phyloP scores from a whole-genome alignment of 1,140 invertebrate genomes.

The Platorchestia sp. region DNA sequence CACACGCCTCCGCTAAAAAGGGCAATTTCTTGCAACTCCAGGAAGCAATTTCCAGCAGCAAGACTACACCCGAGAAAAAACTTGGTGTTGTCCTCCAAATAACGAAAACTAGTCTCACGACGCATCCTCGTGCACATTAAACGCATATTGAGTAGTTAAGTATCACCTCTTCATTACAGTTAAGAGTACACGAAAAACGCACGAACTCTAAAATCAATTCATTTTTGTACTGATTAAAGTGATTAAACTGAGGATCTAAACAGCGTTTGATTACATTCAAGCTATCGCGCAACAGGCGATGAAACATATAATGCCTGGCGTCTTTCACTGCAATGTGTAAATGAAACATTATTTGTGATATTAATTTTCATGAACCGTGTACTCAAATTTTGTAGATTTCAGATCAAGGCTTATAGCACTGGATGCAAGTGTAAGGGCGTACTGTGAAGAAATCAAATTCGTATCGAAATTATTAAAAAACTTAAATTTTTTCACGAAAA shows the following conservation, averaged over 20 bases:
- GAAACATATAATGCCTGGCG: too few relatives aligned
- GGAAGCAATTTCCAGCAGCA: neutral
- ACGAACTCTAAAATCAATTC: neutral
- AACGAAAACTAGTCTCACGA: neutral
- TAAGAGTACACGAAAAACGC: neutral
- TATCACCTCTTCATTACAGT: neutral
- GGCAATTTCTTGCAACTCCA: neutral
- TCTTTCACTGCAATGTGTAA: too few relatives aligned
- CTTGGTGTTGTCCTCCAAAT: neutral
- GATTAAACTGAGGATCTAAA: neutral
- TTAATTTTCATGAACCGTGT: too few relatives aligned
- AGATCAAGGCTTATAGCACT: too few relatives aligned
- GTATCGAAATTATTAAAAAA: too few relatives aligned
- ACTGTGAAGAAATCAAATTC: too few relatives aligned
- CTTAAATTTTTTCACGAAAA: too few relatives aligned
- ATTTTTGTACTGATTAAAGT: neutral
- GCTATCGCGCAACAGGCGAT: neutral
- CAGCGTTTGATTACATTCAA: neutral
- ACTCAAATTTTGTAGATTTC: too few relatives aligned
- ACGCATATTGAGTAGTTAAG: neutral
- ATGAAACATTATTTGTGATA: too few relatives aligned
- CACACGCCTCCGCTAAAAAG: neutral
- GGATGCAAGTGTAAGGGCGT: too few relatives aligned
- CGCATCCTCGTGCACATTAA: neutral
- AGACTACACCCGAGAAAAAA: neutral